Base-by-base conservation (phyloP, 2,888 invertebrate genomes). In the Stenotaenia linearis region DNA sequence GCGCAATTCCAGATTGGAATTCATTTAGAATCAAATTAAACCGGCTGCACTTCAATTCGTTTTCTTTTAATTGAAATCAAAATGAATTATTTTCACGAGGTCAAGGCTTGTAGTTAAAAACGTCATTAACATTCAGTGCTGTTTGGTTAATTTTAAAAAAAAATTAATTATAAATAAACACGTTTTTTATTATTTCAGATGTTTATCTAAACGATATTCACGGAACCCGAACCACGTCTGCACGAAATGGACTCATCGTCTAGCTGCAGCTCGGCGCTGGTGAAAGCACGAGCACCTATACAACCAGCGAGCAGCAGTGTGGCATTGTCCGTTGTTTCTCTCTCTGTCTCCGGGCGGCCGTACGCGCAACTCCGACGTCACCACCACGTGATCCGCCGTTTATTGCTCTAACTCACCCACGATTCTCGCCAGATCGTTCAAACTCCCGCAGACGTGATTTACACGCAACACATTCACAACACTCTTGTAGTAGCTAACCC, bases 401-500 rank as follows among this genome's bases (percentile, higher is more conserved):
- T 78, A 78, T 78, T 78, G 78, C 61, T 61, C 21, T 56, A 78
- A 78, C 78, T 78, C 78, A 61, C 78, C 56, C 78, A 30, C 50
- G 78, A 61, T 56, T 56, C 78, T 78, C 78, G 78, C 35, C 78
- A 78, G 78, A 78, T 78, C 78, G 78, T 78, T 78, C 78, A 78
- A 56, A 35, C 61, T 61, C 77, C 35, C 77, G 25, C 56, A 78
- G 78, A 78, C 78, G 78, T 78, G 78, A 78, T 78, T 78, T 78
- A 78, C 78, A 61, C 78, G 61, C 78, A 40, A 40, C 76, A 69
- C 69, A 25, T 69, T 69, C 28, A 69, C 25, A 69, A 69, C 69
- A 28, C 69, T 69, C 69, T 69, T n/a, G 69, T 69, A 69, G 69
- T 69, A 69, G 69, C 69, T 69, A 50, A 18, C 69, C 69, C 69